Conservation (phyloP, 2,113 vertebrate genomes). For the Gorsachius goisagi region DNA sequence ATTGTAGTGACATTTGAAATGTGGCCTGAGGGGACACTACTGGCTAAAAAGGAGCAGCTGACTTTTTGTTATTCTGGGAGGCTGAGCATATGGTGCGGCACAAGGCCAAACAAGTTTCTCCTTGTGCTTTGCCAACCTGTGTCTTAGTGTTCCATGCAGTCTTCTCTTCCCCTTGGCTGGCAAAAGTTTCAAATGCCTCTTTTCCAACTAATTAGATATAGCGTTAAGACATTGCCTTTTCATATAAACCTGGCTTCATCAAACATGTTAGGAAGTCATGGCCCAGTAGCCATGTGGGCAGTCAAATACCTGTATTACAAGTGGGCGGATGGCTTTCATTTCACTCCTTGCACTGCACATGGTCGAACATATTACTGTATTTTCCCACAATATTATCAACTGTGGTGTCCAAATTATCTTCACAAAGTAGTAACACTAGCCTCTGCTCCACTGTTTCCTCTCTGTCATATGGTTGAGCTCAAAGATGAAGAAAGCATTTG, state of each 20-base stretch:
- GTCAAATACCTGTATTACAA: neutral
- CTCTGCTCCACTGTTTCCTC: neutral
- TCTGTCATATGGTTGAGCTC: neutral
- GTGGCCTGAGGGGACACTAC: neutral
- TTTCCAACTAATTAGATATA: neutral
- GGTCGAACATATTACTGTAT: neutral
- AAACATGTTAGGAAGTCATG: neutral
- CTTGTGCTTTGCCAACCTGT: neutral
- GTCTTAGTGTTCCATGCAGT: neutral
- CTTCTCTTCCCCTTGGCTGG: neutral
- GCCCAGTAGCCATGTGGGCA: neutral
- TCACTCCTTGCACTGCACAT: neutral
- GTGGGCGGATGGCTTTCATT: neutral
- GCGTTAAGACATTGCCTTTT: neutral
- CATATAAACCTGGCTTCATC: neutral
- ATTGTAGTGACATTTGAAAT: neutral
- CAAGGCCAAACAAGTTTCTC: neutral
- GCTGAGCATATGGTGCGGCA: conserved; percentile 40
- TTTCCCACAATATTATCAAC: neutral
- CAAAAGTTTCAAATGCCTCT: neutral
- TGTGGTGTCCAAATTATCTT: neutral
- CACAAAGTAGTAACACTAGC: neutral
- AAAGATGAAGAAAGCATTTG: neutral
- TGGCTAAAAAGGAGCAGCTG: conserved; percentile 21
- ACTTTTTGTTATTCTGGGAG: conserved; percentile 50